Evolutionary conservation across 1,140 invertebrate species (phyloP).

Genomic region (Zophobas morio): DNA sequence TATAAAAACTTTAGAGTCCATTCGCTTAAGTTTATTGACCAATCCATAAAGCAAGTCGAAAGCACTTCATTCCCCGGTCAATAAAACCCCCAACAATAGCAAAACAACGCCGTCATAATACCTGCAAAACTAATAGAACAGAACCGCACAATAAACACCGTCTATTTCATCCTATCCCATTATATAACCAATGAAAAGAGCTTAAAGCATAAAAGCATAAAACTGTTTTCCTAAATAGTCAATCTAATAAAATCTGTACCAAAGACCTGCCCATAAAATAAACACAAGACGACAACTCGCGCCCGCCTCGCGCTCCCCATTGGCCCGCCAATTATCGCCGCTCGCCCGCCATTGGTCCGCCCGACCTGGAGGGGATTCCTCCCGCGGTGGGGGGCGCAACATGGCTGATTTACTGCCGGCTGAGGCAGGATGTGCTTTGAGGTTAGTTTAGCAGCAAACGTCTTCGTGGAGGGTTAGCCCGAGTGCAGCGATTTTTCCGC

Average conservation of each 20-base stretch:
- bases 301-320: conserved; percentile 56
- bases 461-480: conserved; percentile 43
- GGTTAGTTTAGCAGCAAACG: conserved; percentile 62
- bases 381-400: conserved; percentile 60
- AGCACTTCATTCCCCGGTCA: conserved; percentile 12
- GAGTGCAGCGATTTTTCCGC: conserved; percentile 45
- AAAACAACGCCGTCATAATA: conserved; percentile 45
- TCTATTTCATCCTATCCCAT: conserved; percentile 57
- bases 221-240: conserved; percentile 66
- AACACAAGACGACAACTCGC: conserved; percentile 58
- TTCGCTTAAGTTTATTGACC: conserved; percentile 19
- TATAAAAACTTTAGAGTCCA: too few species aligned
- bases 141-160: conserved; percentile 57
- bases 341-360: conserved; percentile 53
- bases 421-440: conserved; percentile 55
- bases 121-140: conserved; percentile 59
- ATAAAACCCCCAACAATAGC: conserved; percentile 14
- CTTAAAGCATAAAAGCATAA: conserved; percentile 60
- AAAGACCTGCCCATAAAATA: conserved; percentile 66
- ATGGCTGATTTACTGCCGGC: conserved; percentile 66
- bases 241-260: conserved; percentile 65
- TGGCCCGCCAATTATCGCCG: conserved; percentile 55
- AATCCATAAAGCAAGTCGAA: conserved; percentile 8
- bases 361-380: conserved; percentile 52
- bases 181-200: conserved; percentile 64